These are phyloP conservation scores for Heliocidaris tuberculata DNA, from an alignment of 35 echinoderm and acorn worm species.

Conservation along the genomic window DNA sequence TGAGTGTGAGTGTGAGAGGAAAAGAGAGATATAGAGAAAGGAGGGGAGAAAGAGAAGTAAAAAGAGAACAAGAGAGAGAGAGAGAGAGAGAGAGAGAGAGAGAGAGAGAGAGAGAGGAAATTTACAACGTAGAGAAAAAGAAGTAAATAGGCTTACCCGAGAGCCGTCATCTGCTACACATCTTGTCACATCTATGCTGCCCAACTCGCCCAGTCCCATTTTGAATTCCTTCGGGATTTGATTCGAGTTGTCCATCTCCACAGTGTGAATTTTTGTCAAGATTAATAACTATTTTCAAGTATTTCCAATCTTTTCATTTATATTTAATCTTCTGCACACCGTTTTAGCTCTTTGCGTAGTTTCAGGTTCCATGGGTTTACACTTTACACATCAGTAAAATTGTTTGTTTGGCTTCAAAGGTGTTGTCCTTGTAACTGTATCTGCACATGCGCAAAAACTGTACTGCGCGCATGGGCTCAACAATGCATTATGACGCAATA, in stretches of 20 bases:
- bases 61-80: no score
- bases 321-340: neutral
- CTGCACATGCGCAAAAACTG: neutral
- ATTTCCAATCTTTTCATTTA: neutral
- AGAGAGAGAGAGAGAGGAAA: no score
- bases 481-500: neutral
- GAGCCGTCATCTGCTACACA: conserved; percentile 23
- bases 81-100: no score
- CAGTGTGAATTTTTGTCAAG: neutral
- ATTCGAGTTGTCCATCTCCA: neutral
- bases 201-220: neutral
- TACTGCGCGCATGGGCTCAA: neutral
- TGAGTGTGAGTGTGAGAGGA: no score
- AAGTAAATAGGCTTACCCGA: neutral
- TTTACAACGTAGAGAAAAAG: no score
- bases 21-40: no score
- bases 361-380: neutral
- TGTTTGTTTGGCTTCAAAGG: neutral
- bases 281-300: neutral
- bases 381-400: no score
- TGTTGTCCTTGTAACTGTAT: neutral
- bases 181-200: neutral
- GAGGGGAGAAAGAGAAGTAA: no score
- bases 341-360: neutral
- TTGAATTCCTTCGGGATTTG: neutral